These are phyloP conservation scores for Pollachius pollachius DNA, from an alignment of 2,113 vertebrate genomes.

Conservation along the genomic window DNA sequence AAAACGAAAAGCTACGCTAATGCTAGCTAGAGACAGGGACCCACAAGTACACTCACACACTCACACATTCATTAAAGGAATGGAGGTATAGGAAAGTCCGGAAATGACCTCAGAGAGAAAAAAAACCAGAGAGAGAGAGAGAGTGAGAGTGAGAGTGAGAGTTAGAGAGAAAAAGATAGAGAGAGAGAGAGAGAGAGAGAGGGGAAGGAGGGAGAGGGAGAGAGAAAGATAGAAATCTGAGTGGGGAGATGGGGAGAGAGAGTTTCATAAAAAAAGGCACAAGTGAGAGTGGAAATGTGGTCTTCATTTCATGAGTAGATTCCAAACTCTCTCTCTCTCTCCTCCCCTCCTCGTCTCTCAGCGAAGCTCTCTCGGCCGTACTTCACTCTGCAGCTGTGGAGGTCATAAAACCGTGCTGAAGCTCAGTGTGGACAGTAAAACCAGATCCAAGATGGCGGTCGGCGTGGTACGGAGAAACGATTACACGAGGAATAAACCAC, in stretches of 20 bases:
- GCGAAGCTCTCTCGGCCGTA: conserved; percentile 41
- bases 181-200: conserved; percentile 1
- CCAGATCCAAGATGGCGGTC: conserved; percentile 43
- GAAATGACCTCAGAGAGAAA: too few relatives aligned
- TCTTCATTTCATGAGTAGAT: conserved; percentile 77
- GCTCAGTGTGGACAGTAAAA: conserved; percentile 65
- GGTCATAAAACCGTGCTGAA: conserved; percentile 65
- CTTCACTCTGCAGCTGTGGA: conserved; percentile 55
- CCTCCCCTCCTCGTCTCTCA: conserved; percentile 33
- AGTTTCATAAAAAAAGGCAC: too few relatives aligned
- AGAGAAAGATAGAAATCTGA: not conserved
- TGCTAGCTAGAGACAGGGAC: not conserved
- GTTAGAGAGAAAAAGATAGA: conserved; percentile 8
- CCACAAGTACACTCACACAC: not conserved
- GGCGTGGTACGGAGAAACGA: conserved; percentile 21
- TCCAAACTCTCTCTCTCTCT: conserved; percentile 51
- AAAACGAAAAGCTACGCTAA: not conserved
- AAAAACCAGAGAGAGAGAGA: conserved; percentile 4
- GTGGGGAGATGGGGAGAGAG: not conserved
- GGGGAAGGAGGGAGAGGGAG: not conserved
- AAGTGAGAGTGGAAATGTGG: conserved; percentile 66
- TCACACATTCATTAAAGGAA: not conserved
- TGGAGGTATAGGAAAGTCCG: conserved; percentile 24
- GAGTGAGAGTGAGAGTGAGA: conserved; percentile 15
- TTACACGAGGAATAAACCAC: conserved; percentile 8